phyloP scores from a whole-genome alignment of 2,113 vertebrate genomes.

The Capra hircus region DNA sequence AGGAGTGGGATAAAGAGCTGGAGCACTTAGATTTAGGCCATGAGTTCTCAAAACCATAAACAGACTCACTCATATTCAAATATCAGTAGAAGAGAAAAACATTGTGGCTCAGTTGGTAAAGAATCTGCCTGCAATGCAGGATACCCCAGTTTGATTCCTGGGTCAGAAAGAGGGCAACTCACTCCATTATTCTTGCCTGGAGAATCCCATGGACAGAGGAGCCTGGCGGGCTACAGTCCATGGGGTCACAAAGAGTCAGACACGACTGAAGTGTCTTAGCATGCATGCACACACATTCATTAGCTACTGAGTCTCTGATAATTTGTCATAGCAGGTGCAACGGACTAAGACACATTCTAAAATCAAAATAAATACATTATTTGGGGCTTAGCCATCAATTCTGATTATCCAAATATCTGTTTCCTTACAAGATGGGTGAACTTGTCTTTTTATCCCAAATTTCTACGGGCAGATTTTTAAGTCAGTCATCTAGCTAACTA shows the following conservation, averaged over 20 bases:
- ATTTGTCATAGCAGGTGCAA: background rate
- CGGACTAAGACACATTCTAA: background rate
- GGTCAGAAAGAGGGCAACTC: rapidly evolving
- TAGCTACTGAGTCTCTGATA: background rate
- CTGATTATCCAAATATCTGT: background rate
- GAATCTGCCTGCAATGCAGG: background rate
- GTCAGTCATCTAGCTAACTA: background rate
- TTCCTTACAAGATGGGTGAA: background rate
- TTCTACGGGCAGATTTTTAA: background rate
- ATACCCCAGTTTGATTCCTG: background rate
- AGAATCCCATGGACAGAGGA: background rate
- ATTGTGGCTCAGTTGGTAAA: background rate
- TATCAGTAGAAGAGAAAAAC: background rate
- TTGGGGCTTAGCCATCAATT: background rate
- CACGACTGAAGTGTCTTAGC: background rate
- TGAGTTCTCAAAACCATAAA: background rate
- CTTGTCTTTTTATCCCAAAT: background rate
- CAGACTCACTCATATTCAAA: background rate
- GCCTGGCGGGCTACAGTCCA: no score
- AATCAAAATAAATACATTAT: background rate
- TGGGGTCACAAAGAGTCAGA: background rate
- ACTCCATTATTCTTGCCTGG: background rate
- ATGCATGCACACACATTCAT: background rate
- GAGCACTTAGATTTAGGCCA: background rate
- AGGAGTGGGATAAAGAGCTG: background rate